Percentiles rank a stretch among this genome's conserved stretches.
Evolutionary conservation across 2,888 invertebrate genomes (phyloP).

Genomic region (Noctua janthe): DNA sequence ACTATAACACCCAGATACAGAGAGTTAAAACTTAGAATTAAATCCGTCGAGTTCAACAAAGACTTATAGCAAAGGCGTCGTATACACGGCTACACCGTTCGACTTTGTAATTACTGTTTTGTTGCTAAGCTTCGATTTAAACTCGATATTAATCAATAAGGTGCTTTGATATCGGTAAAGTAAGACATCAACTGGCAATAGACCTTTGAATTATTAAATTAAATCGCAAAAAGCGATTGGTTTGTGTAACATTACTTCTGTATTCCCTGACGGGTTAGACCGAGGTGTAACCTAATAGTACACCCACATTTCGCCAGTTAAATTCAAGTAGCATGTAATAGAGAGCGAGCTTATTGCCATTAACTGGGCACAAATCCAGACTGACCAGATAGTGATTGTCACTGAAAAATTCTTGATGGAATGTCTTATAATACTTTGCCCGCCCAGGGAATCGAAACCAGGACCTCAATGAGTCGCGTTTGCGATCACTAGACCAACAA

Average conservation of each 20-base stretch:
- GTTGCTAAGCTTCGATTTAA: slow-evolving; percentile 44
- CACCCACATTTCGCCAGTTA: not conserved
- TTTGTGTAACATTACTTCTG: not conserved
- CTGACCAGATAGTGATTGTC: not conserved
- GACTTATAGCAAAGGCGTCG: slow-evolving; percentile 30
- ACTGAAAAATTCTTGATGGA: not conserved
- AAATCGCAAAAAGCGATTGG: not conserved
- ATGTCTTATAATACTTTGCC: not conserved
- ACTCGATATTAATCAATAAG: slow-evolving; percentile 33
- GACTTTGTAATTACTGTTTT: slow-evolving; percentile 53
- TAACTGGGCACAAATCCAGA: not conserved
- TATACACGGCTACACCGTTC: slow-evolving; percentile 17
- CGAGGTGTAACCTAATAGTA: not conserved
- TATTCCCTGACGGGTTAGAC: not conserved
- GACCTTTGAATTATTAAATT: slow-evolving; percentile 3
- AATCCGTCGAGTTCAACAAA: slow-evolving; percentile 50
- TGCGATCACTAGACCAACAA: not conserved
- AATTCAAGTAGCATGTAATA: not conserved
- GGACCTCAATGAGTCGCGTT: not conserved
- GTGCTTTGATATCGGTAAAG: not conserved
- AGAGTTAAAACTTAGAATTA: slow-evolving; percentile 53
- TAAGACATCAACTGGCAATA: slow-evolving; percentile 2
- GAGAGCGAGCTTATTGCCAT: not conserved
- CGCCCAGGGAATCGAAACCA: not conserved
- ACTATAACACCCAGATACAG: slow-evolving; percentile 32